Conservation (phyloP, 2,113 vertebrate genomes). For the Ardeotis arabs region DNA sequence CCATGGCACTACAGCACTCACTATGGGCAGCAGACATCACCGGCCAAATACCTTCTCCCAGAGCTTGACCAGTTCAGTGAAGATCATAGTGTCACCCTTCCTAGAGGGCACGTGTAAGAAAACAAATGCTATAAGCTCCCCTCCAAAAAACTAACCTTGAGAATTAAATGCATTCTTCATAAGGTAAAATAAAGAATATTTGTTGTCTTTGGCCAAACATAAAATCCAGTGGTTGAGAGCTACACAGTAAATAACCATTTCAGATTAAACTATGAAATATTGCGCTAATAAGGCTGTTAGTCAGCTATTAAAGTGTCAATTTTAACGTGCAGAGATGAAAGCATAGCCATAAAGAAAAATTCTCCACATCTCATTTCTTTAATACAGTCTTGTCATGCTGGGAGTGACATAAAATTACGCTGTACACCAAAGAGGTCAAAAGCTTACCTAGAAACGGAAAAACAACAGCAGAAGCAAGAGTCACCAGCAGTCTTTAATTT, state of each 20-base stretch:
- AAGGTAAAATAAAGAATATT: not conserved
- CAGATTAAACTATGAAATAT: not conserved
- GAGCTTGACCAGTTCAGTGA: not conserved
- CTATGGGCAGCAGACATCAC: not conserved
- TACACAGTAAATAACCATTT: not conserved
- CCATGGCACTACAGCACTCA: not conserved
- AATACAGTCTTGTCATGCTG: conserved; percentile 16
- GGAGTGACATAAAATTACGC: not conserved
- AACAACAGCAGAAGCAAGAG: conserved; percentile 50
- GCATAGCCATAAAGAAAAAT: not conserved
- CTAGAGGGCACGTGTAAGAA: not conserved
- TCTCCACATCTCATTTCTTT: conserved; percentile 20
- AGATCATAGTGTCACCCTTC: not conserved
- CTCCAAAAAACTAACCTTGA: not conserved
- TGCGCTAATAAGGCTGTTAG: not conserved
- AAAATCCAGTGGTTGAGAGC: not conserved
- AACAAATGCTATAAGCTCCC: not conserved
- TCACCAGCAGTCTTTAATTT: conserved; percentile 26
- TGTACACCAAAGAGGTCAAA: not conserved
- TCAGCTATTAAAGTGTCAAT: not conserved
- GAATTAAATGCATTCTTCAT: not conserved
- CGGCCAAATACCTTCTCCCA: not conserved
- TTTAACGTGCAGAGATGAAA: conserved; percentile 1
- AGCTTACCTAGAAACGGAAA: conserved; percentile 8
- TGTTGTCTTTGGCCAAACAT: not conserved